Evolutionary conservation across 2,113 vertebrate species (phyloP).

Genomic region (Crotophaga sulcirostris): DNA sequence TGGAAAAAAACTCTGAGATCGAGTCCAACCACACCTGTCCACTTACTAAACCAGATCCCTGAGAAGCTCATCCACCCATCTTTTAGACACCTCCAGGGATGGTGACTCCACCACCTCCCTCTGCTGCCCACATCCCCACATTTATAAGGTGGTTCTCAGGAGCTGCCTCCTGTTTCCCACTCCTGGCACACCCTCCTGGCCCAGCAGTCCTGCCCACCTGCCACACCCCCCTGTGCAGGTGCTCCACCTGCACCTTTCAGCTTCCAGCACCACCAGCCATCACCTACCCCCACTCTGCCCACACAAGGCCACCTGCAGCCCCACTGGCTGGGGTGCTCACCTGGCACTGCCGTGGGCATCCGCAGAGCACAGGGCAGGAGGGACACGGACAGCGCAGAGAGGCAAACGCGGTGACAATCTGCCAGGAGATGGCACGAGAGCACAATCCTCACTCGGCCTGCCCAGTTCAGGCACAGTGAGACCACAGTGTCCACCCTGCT

Average conservation of each 20-base stretch:
- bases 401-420: neutral
- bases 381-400: accelerated
- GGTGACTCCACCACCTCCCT: too few species aligned
- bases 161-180: neutral
- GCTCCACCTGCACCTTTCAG: accelerated
- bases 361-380: neutral
- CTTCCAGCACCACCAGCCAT: too few species aligned
- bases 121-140: accelerated
- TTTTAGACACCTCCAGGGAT: too few species aligned
- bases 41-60: too few species aligned
- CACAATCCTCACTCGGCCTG: neutral
- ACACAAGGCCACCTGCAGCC: neutral
- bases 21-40: too few species aligned
- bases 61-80: too few species aligned
- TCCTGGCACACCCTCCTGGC: neutral
- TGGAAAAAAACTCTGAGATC: too few species aligned
- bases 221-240: too few species aligned
- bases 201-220: neutral
- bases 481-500: accelerated
- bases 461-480: neutral
- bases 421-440: conserved; percentile 34
- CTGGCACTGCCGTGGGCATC: neutral
- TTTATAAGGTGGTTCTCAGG: accelerated
- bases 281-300: accelerated
- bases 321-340: neutral